phyloP scores from a whole-genome alignment of 2,888 invertebrate genomes.

The Acanthoscelides obtectus region DNA sequence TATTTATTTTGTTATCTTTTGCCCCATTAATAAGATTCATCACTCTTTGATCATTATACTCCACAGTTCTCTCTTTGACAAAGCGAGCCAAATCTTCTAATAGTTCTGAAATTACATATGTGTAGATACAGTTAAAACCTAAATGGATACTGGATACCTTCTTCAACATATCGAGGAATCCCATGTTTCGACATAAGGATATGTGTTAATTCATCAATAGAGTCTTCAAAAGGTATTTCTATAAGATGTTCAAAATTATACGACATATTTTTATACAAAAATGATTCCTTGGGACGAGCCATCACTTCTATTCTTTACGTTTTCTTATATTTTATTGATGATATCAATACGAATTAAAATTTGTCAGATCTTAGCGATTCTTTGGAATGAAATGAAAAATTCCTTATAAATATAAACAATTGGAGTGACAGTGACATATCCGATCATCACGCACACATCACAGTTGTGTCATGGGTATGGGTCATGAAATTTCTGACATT shows the following conservation, averaged over 20 bases:
- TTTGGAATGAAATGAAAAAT: too few species aligned
- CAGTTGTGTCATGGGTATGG: too few species aligned
- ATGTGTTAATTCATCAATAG: conserved; percentile 37
- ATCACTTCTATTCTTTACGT: too few species aligned
- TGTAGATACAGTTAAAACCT: not conserved
- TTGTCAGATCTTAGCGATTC: too few species aligned
- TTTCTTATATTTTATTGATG: too few species aligned
- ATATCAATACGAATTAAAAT: too few species aligned
- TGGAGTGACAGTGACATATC: too few species aligned
- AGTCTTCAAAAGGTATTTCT: conserved; percentile 36
- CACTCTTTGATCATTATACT: conserved; percentile 58
- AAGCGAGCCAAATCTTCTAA: conserved; percentile 51
- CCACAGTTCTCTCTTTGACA: conserved; percentile 61
- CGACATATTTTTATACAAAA: not conserved
- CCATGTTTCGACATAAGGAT: conserved; percentile 36
- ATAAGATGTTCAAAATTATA: conserved; percentile 13
- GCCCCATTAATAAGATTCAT: conserved; percentile 58
- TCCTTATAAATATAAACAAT: too few species aligned
- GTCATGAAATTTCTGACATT: too few species aligned
- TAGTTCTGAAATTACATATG: not conserved
- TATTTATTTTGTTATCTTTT: conserved; percentile 59
- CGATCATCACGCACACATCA: too few species aligned
- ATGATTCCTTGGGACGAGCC: not conserved
- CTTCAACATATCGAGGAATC: conserved; percentile 41
- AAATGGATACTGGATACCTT: conserved; percentile 23